Evolutionary conservation across 2,888 invertebrate genomes (phyloP).

Genomic region (Drosophila leonis): DNA sequence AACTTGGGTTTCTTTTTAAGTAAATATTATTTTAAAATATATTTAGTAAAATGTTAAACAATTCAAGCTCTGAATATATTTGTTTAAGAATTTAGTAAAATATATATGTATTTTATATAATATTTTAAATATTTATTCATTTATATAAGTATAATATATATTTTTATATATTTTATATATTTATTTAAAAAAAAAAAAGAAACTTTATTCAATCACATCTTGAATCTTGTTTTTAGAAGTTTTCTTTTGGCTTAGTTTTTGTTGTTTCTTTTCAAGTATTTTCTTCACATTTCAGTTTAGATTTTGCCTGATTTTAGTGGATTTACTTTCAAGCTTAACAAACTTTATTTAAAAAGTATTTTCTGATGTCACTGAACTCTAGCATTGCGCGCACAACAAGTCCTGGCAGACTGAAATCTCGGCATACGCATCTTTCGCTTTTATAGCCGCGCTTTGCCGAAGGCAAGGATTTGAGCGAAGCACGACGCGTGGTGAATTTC

Average conservation of each 20-base stretch:
- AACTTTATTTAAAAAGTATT: slow-evolving; percentile 18
- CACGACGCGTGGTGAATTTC: slow-evolving; percentile 59
- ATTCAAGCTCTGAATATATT: not conserved
- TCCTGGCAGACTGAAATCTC: slow-evolving; percentile 63
- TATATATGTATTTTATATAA: slow-evolving; percentile 5
- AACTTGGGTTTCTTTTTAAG: not conserved
- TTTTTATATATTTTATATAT: not conserved
- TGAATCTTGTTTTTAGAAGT: not conserved
- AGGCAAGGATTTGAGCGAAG: slow-evolving; percentile 34
- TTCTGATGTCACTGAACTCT: not conserved
- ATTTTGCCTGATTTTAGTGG: slow-evolving; percentile 1
- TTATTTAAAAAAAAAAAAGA: not conserved
- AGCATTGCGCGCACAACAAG: slow-evolving; percentile 31
- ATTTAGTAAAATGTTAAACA: slow-evolving; percentile 6
- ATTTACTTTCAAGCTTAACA: slow-evolving; percentile 23
- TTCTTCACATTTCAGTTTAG: slow-evolving; percentile 2
- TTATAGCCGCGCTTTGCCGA: slow-evolving; percentile 55
- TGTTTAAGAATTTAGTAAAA: slow-evolving; percentile 5
- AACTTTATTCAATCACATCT: not conserved
- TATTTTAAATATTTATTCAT: not conserved
- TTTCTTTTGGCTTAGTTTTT: not conserved
- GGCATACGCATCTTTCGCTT: slow-evolving; percentile 47
- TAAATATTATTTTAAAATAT: not conserved
- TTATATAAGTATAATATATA: not conserved
- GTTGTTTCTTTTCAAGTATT: not conserved